A percentile compares a stretch with the other conserved stretches of the same genome.
These are phyloP conservation scores for Agapornis roseicollis DNA, from an alignment of 2,113 vertebrate genomes.

Conservation along the genomic window DNA sequence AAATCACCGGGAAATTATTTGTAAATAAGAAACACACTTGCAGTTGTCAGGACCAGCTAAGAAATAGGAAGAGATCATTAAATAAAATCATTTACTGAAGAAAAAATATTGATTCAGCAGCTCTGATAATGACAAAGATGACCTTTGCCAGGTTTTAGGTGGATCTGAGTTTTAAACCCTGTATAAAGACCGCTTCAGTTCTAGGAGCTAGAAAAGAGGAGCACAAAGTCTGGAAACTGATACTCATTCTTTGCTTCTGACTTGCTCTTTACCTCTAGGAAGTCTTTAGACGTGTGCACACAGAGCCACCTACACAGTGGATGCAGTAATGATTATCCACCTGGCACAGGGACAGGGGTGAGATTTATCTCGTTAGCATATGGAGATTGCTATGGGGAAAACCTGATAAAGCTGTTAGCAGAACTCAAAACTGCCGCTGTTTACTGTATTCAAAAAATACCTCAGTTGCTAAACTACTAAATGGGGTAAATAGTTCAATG, in stretches of 20 bases:
- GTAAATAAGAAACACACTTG: background rate
- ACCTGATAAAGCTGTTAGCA: background rate
- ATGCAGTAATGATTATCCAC: background rate
- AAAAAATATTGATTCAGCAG: background rate
- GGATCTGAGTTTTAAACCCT: background rate
- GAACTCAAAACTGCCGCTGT: background rate
- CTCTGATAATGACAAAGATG: background rate
- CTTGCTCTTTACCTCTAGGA: background rate
- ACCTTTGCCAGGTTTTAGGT: background rate
- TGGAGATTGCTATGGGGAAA: background rate
- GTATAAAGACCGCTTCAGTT: background rate
- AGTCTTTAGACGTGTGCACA: background rate
- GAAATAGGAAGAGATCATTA: background rate
- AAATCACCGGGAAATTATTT: background rate
- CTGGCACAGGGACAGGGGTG: background rate
- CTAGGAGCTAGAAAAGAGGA: background rate
- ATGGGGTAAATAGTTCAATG: background rate
- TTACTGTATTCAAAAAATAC: background rate
- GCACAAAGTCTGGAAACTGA: background rate
- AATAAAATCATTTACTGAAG: background rate
- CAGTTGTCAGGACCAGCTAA: background rate
- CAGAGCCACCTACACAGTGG: background rate
- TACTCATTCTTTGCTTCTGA: background rate
- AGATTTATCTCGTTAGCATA: rapidly evolving
- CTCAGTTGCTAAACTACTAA: background rate